Conservation (phyloP, 64 coral and sea anemone genomes). For the Montipora foliosa region DNA sequence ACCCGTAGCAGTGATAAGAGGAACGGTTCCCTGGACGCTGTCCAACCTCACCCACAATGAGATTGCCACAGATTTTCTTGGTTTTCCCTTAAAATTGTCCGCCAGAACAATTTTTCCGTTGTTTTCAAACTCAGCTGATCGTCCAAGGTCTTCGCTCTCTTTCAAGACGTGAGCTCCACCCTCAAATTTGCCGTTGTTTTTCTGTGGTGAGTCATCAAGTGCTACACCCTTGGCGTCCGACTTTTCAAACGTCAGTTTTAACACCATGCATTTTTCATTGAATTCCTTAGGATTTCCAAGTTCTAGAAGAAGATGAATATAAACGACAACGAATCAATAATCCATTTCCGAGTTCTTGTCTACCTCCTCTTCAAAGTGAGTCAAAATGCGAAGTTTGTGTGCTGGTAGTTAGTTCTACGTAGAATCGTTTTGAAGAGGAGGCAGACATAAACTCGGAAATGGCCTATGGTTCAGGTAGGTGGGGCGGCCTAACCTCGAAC, state of each 20-base stretch:
- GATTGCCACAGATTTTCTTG: slow-evolving; percentile 79
- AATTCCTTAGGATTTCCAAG: slow-evolving; percentile 84
- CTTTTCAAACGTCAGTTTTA: slow-evolving; percentile 84
- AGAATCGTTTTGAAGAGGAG: too few relatives aligned
- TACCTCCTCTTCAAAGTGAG: too few relatives aligned
- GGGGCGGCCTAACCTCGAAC: too few relatives aligned
- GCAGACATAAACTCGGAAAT: too few relatives aligned
- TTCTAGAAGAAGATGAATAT: background rate
- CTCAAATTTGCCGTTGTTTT: slow-evolving; percentile 76
- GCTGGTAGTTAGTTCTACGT: too few relatives aligned
- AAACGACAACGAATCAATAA: background rate
- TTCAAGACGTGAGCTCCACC: slow-evolving; percentile 64
- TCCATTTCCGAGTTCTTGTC: background rate
- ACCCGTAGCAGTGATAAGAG: slow-evolving; percentile 76
- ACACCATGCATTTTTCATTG: slow-evolving; percentile 68
- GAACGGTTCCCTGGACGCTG: slow-evolving; percentile 44
- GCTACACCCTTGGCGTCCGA: slow-evolving; percentile 46
- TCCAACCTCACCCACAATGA: slow-evolving; percentile 85
- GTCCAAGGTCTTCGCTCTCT: slow-evolving; percentile 63
- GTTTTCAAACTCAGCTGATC: slow-evolving; percentile 69
- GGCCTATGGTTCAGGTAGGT: too few relatives aligned
- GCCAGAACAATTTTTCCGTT: slow-evolving; percentile 71
- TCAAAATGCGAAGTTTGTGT: too few relatives aligned
- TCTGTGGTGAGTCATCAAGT: slow-evolving; percentile 73
- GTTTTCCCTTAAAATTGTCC: slow-evolving; percentile 83